Evolutionary conservation across 2,113 vertebrate genomes (phyloP).

Genomic region (Thryonomys swinderianus): DNA sequence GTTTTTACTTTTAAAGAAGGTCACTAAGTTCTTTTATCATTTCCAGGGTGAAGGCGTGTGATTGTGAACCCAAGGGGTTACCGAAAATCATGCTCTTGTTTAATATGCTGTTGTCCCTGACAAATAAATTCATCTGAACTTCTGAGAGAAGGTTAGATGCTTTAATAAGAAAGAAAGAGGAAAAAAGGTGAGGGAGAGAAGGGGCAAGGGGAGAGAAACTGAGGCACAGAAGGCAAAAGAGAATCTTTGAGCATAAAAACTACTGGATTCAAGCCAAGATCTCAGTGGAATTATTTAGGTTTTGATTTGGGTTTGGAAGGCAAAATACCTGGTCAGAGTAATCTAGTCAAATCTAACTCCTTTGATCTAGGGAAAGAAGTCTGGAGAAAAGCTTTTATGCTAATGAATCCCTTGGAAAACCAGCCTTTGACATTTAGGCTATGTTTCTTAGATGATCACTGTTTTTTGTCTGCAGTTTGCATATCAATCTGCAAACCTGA

Average conservation of each 20-base stretch:
- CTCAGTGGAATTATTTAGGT: constrained; percentile 20
- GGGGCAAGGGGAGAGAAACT: accelerated
- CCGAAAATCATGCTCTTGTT: constrained; percentile 5
- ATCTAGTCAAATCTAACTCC: background rate
- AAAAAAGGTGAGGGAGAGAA: background rate
- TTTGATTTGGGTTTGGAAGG: constrained; percentile 59
- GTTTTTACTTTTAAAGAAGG: constrained; percentile 32
- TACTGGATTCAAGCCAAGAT: constrained; percentile 27
- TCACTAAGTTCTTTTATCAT: constrained; percentile 3
- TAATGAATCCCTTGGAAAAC: constrained; percentile 43
- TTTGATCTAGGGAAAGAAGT: constrained; percentile 48
- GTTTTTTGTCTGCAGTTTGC: background rate
- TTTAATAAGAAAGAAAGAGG: background rate
- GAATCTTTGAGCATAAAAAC: constrained; percentile 12
- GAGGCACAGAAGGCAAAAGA: background rate
- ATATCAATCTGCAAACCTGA: background rate
- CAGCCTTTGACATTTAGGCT: constrained; percentile 37
- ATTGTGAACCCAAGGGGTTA: background rate
- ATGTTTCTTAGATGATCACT: background rate
- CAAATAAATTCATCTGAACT: constrained; percentile 8
- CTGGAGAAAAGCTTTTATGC: constrained; percentile 42
- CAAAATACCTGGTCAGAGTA: constrained; percentile 21
- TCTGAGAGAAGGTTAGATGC: background rate
- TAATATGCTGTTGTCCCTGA: background rate
- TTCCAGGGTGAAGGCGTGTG: background rate